These are phyloP conservation scores for Notechis scutatus DNA, from an alignment of 2,113 vertebrate genomes.

Conservation along the genomic window DNA sequence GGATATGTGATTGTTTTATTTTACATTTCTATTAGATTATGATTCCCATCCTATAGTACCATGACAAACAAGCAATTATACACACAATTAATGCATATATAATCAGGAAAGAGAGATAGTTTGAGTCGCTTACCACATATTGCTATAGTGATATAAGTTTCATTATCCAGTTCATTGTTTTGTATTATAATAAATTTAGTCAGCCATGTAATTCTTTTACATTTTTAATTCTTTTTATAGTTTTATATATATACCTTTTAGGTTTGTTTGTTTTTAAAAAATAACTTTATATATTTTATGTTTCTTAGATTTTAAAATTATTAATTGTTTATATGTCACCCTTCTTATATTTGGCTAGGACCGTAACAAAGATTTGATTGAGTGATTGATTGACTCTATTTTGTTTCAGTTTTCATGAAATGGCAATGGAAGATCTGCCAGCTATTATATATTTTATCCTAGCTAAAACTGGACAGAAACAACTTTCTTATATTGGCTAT, in stretches of 20 bases:
- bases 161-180: not conserved
- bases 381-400: slow-evolving; percentile 36
- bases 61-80: not conserved
- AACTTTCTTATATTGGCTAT: slow-evolving; percentile 85
- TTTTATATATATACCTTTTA: not conserved
- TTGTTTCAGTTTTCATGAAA: slow-evolving; percentile 79
- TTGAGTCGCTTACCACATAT: not conserved
- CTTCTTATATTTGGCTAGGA: not conserved
- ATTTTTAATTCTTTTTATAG: not conserved
- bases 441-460: slow-evolving; percentile 82
- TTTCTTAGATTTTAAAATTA: not conserved
- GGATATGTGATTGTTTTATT: not conserved
- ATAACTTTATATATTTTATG: not conserved
- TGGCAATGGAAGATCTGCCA: slow-evolving; percentile 87
- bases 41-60: not conserved
- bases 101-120: not conserved
- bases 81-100: not conserved
- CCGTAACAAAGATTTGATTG: not conserved
- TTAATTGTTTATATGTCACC: not conserved
- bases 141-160: not conserved
- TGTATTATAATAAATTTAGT: not conserved
- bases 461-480: slow-evolving; percentile 76
- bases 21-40: not conserved
- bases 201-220: not conserved
- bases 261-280: not conserved